A percentile compares a stretch with the other conserved stretches of the same genome.
phyloP scores from a whole-genome alignment of 2,113 vertebrate species.

The Otolemur garnettii region DNA sequence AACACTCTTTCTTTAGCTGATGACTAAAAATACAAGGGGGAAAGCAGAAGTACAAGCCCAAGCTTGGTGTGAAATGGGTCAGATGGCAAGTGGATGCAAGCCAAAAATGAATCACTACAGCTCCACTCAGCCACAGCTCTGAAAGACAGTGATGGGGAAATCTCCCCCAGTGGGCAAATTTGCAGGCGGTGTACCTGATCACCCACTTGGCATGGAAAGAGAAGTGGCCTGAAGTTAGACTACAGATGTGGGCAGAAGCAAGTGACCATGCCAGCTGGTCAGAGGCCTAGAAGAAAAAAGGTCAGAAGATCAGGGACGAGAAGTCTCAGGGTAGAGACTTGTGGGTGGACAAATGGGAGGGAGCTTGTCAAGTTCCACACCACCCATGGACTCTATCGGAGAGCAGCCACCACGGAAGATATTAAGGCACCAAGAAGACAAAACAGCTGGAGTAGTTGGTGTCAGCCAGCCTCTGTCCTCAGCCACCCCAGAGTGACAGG shows the following conservation, averaged over 20 bases:
- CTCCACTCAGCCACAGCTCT: not conserved
- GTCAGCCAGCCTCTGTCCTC: not conserved
- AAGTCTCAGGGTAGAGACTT: not conserved
- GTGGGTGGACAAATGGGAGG: not conserved
- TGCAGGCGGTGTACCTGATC: not conserved
- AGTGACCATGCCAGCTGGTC: not conserved
- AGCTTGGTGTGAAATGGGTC: not conserved
- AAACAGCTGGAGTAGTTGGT: not conserved
- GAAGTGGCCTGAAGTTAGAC: slow-evolving; percentile 33
- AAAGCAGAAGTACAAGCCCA: not conserved
- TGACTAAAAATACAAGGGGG: not conserved
- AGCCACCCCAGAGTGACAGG: not conserved
- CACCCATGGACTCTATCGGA: not conserved
- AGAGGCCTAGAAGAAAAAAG: slow-evolving; percentile 33
- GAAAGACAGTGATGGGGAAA: not conserved
- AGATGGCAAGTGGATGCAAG: not conserved
- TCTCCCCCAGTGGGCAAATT: not conserved
- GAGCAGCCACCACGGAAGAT: not conserved
- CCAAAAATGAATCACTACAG: not conserved
- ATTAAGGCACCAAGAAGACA: not conserved
- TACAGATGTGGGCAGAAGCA: not conserved
- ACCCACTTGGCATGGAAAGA: slow-evolving; percentile 25
- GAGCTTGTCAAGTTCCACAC: not conserved
- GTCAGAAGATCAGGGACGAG: not conserved
- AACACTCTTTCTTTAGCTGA: not conserved